phyloP scores from a whole-genome alignment of 2,113 vertebrate species.

The Sinocyclocheilus anophthalmus region DNA sequence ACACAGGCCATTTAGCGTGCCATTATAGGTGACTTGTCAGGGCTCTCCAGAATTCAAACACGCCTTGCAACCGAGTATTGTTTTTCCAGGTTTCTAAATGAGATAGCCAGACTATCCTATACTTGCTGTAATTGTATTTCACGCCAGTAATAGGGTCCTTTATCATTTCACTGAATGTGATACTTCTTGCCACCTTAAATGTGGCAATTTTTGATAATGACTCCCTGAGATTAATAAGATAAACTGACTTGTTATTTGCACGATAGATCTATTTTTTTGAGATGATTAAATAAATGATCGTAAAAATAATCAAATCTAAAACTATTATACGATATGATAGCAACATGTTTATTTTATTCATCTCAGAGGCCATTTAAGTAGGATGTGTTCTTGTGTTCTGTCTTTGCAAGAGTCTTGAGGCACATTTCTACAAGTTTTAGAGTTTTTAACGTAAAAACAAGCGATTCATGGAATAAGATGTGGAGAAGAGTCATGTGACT shows the following conservation, averaged over 20 bases:
- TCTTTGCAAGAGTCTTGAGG: neutral
- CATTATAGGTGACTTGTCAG: slow-evolving; percentile 10
- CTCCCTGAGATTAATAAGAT: neutral
- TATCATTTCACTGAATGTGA: slow-evolving; percentile 14
- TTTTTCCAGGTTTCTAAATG: neutral
- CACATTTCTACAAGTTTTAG: neutral
- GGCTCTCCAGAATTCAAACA: neutral
- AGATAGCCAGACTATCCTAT: neutral
- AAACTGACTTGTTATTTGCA: neutral
- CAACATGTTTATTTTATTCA: neutral
- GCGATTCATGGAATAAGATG: neutral
- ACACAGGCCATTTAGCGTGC: neutral
- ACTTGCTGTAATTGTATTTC: slow-evolving; percentile 9
- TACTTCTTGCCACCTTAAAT: neutral
- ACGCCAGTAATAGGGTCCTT: neutral
- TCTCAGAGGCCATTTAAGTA: neutral
- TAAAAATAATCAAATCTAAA: too few species aligned
- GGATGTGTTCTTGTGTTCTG: neutral
- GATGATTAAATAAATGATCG: too few species aligned
- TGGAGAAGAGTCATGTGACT: slow-evolving; percentile 82
- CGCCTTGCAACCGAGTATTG: neutral
- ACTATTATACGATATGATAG: neutral
- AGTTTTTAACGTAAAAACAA: neutral
- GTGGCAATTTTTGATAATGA: neutral
- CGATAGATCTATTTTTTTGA: neutral